Conservation (phyloP, 2,113 vertebrate species). For the Eublepharis macularius region DNA sequence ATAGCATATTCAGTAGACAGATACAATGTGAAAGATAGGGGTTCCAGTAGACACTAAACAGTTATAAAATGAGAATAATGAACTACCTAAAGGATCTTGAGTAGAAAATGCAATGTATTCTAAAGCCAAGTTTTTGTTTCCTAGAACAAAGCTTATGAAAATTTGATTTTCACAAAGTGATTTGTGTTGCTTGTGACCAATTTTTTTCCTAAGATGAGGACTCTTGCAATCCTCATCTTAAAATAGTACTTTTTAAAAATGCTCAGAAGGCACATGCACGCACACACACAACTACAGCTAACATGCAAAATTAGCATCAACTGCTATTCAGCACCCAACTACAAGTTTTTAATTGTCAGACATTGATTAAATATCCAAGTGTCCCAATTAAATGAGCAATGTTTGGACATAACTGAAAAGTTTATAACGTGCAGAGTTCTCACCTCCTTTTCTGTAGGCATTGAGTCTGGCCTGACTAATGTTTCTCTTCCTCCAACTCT, state of each 20-base stretch:
- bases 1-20: background rate
- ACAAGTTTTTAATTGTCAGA: background rate
- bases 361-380: background rate
- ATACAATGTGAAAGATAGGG: background rate
- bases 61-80: background rate
- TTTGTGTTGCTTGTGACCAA: background rate
- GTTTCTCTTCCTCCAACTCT: background rate
- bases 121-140: background rate
- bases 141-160: background rate
- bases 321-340: accelerated
- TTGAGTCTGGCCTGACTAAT: background rate
- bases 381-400: background rate
- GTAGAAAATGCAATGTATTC: background rate
- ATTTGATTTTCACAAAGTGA: background rate
- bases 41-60: background rate
- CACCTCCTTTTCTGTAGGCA: background rate
- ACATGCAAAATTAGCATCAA: background rate
- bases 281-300: no score
- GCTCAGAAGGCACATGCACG: background rate
- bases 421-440: background rate
- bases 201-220: background rate
- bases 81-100: background rate
- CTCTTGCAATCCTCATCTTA: background rate
- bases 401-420: background rate
- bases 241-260: background rate